These are phyloP conservation scores for Anthoscopus minutus DNA, from an alignment of 2,113 vertebrate genomes.

Conservation along the genomic window DNA sequence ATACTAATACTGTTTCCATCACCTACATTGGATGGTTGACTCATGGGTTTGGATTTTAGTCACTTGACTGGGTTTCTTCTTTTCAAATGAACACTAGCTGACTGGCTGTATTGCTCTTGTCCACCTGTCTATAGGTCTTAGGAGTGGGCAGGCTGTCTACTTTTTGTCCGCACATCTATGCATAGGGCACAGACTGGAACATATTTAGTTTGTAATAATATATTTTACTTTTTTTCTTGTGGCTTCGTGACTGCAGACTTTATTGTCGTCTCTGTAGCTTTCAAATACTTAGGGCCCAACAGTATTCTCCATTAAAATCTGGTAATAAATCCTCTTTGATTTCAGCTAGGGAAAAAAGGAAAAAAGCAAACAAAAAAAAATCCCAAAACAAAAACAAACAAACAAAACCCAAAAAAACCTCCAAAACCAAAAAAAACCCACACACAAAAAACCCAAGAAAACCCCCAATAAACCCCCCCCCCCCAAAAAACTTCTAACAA, in stretches of 20 bases:
- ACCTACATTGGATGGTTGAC: background rate
- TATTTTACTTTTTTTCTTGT: background rate
- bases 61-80: background rate
- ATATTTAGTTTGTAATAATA: background rate
- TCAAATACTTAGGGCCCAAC: background rate
- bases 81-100: background rate
- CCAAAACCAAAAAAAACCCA: background rate
- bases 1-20: background rate
- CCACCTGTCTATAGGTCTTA: background rate
- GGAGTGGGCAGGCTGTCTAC: background rate
- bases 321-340: background rate
- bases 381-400: background rate
- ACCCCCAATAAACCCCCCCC: too few relatives aligned
- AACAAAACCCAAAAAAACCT: too few relatives aligned
- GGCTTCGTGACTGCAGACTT: background rate
- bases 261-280: background rate
- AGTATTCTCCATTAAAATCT: background rate
- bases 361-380: background rate
- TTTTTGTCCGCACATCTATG: background rate
- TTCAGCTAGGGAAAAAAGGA: background rate
- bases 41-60: background rate
- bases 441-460: background rate
- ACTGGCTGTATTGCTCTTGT: background rate
- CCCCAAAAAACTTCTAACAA: background rate
- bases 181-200: background rate